A percentile compares a stretch with the other conserved stretches of the same genome.
Evolutionary conservation across 2,888 invertebrate species (phyloP).

Genomic region (Phorcus lineatus): DNA sequence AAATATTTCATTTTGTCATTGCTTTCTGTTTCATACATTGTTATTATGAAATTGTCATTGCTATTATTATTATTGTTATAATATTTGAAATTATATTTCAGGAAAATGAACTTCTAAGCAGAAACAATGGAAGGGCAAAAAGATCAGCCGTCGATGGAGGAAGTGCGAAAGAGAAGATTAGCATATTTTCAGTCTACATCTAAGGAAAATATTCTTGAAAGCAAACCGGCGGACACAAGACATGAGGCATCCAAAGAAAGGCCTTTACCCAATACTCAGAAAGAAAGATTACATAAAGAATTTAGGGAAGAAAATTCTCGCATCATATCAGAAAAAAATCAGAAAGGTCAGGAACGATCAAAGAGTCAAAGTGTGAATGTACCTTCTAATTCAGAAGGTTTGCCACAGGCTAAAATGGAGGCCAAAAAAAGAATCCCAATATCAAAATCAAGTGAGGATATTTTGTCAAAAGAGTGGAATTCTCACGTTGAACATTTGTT

Average conservation of each 20-base stretch:
- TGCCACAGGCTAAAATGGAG: background rate
- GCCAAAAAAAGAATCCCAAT: background rate
- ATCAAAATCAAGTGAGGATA: background rate
- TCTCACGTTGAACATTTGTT: slow-evolving; percentile 15
- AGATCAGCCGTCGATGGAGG: slow-evolving; percentile 38
- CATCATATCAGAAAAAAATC: background rate
- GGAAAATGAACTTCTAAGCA: too few relatives aligned
- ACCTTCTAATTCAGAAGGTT: background rate
- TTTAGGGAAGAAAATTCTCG: background rate
- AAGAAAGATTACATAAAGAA: background rate
- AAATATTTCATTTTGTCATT: too few relatives aligned
- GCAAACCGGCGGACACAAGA: background rate
- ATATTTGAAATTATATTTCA: too few relatives aligned
- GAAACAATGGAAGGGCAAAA: background rate
- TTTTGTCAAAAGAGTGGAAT: slow-evolving; percentile 20
- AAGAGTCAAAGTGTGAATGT: background rate
- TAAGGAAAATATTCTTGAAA: background rate
- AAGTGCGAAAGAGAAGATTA: slow-evolving; percentile 54
- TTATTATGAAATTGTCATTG: too few relatives aligned
- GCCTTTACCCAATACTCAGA: background rate
- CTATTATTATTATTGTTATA: too few relatives aligned
- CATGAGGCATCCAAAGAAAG: background rate
- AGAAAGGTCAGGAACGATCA: background rate
- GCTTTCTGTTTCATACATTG: too few relatives aligned
- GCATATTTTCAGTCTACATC: slow-evolving; percentile 50